Conservation (phyloP, 2,113 vertebrate genomes). For the Paramormyrops kingsleyae region DNA sequence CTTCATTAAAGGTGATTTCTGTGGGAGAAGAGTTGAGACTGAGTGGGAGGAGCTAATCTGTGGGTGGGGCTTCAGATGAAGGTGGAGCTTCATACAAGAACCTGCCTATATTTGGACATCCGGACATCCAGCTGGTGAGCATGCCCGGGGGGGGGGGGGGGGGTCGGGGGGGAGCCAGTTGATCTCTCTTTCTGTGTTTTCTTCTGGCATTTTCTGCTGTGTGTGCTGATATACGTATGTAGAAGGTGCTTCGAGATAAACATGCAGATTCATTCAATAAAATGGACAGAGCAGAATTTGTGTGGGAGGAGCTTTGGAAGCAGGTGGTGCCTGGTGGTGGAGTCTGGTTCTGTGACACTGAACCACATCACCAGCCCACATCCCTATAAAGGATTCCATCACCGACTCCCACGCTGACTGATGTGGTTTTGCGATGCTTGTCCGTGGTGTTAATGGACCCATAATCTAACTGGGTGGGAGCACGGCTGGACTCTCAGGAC, state of each 20-base stretch:
- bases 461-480: not conserved
- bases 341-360: not conserved
- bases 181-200: not conserved
- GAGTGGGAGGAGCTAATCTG: not conserved
- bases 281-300: not conserved
- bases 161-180: not conserved
- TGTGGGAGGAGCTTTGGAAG: not conserved
- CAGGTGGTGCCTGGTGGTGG: not conserved
- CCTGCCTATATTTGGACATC: not conserved
- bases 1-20: not conserved
- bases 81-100: not conserved
- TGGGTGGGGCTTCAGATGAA: not conserved
- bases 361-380: not conserved
- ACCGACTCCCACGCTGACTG: not conserved
- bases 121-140: not conserved
- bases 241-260: not conserved
- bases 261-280: not conserved
- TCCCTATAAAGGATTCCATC: not conserved
- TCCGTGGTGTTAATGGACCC: not conserved
- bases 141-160: too few relatives aligned
- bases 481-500: not conserved
- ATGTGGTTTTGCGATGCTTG: not conserved
- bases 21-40: not conserved
- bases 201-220: not conserved
- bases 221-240: not conserved